phyloP scores from a whole-genome alignment of 1,140 invertebrate species.

The Solen grandis region DNA sequence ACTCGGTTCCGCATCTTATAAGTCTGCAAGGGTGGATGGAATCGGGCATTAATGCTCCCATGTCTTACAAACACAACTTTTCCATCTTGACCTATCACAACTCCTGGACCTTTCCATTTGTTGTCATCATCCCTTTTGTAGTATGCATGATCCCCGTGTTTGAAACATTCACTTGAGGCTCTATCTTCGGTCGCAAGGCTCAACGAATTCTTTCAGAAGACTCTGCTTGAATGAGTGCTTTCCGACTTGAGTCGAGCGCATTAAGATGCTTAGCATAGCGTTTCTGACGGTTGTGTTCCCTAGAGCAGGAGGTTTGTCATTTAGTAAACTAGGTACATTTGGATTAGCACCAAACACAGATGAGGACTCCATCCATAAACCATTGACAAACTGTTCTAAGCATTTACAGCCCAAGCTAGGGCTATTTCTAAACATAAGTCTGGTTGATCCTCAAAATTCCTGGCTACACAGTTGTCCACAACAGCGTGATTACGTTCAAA shows the following conservation, averaged over 20 bases:
- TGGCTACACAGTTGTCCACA: no score
- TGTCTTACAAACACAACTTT: conserved; percentile 53
- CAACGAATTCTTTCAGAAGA: conserved; percentile 57
- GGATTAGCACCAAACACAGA: conserved; percentile 17
- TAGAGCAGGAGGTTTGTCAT: neutral
- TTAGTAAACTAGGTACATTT: conserved; percentile 6
- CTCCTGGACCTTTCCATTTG: conserved; percentile 59
- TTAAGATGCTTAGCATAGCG: no score
- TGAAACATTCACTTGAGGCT: conserved; percentile 14
- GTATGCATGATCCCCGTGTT: conserved; percentile 51
- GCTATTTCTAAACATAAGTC: no score
- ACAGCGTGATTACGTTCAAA: conserved; percentile 31
- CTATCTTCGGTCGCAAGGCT: conserved; percentile 50
- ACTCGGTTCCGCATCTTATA: no score
- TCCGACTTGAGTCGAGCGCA: no score
- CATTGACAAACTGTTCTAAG: neutral
- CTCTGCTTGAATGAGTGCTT: conserved; percentile 53
- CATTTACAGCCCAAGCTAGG: no score
- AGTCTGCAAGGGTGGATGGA: conserved; percentile 19
- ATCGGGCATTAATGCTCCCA: conserved; percentile 54
- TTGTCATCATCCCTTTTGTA: conserved; percentile 49
- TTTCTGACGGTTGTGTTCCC: conserved; percentile 34
- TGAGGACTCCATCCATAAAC: conserved; percentile 25
- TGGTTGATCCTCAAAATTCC: no score
- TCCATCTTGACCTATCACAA: conserved; percentile 58